These are phyloP conservation scores for Acrobasis consociella DNA, from an alignment of 2,888 invertebrate species.

Conservation along the genomic window DNA sequence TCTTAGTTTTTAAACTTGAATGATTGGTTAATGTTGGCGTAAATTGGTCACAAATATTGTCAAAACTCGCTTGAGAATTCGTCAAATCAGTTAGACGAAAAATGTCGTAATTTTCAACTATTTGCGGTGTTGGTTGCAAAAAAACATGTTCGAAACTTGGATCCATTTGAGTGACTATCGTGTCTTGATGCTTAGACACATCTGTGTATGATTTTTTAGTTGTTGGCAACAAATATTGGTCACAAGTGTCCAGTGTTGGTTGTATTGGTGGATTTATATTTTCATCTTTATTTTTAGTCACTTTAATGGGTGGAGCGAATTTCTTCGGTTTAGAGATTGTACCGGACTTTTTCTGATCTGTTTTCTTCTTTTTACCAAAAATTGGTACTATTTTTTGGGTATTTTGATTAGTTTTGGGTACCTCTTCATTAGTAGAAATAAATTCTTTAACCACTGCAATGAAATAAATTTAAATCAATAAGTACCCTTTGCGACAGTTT, in stretches of 20 bases:
- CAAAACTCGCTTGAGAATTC: not conserved
- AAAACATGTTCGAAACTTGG: not conserved
- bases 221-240: conserved; percentile 9
- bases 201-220: not conserved
- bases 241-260: not conserved
- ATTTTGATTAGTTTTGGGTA: conserved; percentile 22
- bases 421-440: conserved; percentile 22
- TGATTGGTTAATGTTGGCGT: not conserved
- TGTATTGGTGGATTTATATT: not conserved
- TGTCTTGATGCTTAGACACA: not conserved
- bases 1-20: not conserved
- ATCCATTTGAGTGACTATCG: not conserved
- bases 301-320: conserved; percentile 53
- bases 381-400: conserved; percentile 42
- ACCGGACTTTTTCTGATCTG: conserved; percentile 15
- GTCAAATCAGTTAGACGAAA: not conserved
- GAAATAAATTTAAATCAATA: not conserved
- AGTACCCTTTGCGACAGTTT: too few relatives aligned
- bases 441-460: conserved; percentile 2
- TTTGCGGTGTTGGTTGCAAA: not conserved
- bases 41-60: not conserved
- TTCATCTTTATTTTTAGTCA: not conserved
- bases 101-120: conserved; percentile 11
- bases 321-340: conserved; percentile 44
- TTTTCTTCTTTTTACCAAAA: conserved; percentile 44